phyloP scores from a whole-genome alignment of 2,888 invertebrate species.

The Pterostichus niger region DNA sequence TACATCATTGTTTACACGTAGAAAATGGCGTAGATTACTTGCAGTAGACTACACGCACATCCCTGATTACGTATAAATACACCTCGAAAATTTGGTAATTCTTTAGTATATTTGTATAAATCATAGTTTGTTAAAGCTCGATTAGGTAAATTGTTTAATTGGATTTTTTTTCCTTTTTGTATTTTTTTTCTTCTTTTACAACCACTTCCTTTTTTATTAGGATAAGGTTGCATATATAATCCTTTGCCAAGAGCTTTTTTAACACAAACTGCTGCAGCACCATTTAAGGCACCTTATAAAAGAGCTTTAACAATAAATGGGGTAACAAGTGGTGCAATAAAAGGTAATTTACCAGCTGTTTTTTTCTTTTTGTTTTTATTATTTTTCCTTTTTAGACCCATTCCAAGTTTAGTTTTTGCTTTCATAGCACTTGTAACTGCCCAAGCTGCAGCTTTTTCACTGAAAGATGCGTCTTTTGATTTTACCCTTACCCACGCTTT shows the following conservation, averaged over 20 bases:
- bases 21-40: no score
- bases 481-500: constrained; percentile 69
- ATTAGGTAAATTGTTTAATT: not conserved
- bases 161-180: no score
- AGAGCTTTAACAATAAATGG: constrained; percentile 71
- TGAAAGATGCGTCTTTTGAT: constrained; percentile 68
- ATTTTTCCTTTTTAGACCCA: constrained; percentile 34
- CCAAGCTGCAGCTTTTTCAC: constrained; percentile 70
- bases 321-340: constrained; percentile 68
- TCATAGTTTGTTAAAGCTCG: constrained; percentile 67
- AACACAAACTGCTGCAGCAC: constrained; percentile 70
- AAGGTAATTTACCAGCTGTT: constrained; percentile 70
- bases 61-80: constrained; percentile 73
- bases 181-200: not conserved
- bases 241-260: constrained; percentile 14
- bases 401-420: constrained; percentile 69
- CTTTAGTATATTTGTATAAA: constrained; percentile 69
- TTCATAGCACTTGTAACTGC: constrained; percentile 70
- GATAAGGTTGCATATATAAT: not conserved
- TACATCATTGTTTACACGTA: no score
- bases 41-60: no score
- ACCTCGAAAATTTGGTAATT: constrained; percentile 71
- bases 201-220: constrained; percentile 5
- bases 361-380: not conserved
- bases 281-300: constrained; percentile 71